These are phyloP conservation scores for Stegastes partitus DNA, from an alignment of 2,113 vertebrate genomes.

Conservation along the genomic window DNA sequence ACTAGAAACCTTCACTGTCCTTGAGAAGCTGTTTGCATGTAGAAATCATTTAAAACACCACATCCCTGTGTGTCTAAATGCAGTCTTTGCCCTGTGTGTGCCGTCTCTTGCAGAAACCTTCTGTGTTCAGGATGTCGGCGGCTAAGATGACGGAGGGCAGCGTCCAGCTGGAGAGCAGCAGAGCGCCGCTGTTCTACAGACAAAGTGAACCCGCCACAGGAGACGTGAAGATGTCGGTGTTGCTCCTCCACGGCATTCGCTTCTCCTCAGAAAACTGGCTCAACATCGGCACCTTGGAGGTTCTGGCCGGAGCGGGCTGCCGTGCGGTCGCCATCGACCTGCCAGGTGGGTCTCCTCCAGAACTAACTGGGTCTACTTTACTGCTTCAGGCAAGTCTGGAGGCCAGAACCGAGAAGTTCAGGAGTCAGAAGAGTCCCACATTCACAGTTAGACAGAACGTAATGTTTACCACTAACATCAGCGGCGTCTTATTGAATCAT, in stretches of 20 bases:
- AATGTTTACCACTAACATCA: too few species aligned
- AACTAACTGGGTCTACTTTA: background rate
- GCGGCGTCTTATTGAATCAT: too few species aligned
- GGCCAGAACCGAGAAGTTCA: background rate
- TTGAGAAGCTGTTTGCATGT: too few species aligned
- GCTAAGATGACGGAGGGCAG: slow-evolving; percentile 80
- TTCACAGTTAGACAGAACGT: too few species aligned
- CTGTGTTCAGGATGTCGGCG: slow-evolving; percentile 85
- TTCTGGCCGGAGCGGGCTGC: slow-evolving; percentile 89
- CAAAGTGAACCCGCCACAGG: slow-evolving; percentile 78
- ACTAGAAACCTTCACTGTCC: too few species aligned
- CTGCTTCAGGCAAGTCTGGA: slow-evolving; percentile 1
- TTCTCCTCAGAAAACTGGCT: slow-evolving; percentile 96
- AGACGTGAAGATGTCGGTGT: slow-evolving; percentile 76
- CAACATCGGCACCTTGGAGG: slow-evolving; percentile 86
- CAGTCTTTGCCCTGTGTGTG: too few species aligned
- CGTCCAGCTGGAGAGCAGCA: slow-evolving; percentile 80
- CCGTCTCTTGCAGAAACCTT: too few species aligned
- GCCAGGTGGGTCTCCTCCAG: slow-evolving; percentile 85
- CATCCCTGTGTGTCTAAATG: too few species aligned
- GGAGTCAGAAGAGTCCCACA: background rate
- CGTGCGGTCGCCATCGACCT: slow-evolving; percentile 92
- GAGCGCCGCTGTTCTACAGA: slow-evolving; percentile 90
- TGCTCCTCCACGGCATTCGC: slow-evolving; percentile 94
- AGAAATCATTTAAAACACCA: too few species aligned